Evolutionary conservation across 2,888 invertebrate genomes (phyloP).

Genomic region (Clistopyga incitator): DNA sequence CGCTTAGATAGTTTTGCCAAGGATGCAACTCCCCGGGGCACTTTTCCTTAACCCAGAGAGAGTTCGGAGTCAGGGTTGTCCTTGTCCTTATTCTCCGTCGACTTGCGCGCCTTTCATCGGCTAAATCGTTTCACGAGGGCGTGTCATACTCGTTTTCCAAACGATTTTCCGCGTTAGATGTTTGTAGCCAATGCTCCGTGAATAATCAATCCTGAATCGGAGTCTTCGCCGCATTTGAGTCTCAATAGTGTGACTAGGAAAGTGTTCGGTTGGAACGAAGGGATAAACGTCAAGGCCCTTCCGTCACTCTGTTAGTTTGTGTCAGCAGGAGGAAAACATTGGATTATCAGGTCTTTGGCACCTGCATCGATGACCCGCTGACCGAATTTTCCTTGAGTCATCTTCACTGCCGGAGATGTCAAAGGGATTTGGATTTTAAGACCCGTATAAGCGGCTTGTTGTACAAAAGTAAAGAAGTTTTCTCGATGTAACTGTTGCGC

Average conservation of each 20-base stretch:
- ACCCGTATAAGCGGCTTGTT: background rate
- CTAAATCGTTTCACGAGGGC: constrained; percentile 63
- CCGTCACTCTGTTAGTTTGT: constrained; percentile 34
- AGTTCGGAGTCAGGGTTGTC: background rate
- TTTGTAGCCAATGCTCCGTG: constrained; percentile 13
- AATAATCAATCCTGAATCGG: constrained; percentile 14
- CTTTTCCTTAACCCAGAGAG: constrained; percentile 9
- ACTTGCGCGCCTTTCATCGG: constrained; percentile 50
- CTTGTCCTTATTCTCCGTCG: constrained; percentile 6
- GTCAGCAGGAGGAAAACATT: constrained; percentile 62
- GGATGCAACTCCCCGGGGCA: constrained; percentile 29
- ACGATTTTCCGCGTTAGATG: constrained; percentile 66
- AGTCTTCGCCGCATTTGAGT: background rate
- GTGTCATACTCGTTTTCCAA: constrained; percentile 69
- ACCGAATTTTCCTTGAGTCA: constrained; percentile 52
- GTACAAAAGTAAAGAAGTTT: background rate
- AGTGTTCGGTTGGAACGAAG: constrained; percentile 37
- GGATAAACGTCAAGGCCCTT: constrained; percentile 59
- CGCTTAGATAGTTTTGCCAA: constrained; percentile 27
- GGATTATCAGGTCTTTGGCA: constrained; percentile 65
- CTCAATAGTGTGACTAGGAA: constrained; percentile 37
- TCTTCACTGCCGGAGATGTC: constrained; percentile 27
- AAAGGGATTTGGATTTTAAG: constrained; percentile 37
- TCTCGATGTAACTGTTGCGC: background rate
- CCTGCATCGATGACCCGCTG: constrained; percentile 48